phyloP scores from a whole-genome alignment of 2,113 vertebrate species.

The Spilogale gracilis region DNA sequence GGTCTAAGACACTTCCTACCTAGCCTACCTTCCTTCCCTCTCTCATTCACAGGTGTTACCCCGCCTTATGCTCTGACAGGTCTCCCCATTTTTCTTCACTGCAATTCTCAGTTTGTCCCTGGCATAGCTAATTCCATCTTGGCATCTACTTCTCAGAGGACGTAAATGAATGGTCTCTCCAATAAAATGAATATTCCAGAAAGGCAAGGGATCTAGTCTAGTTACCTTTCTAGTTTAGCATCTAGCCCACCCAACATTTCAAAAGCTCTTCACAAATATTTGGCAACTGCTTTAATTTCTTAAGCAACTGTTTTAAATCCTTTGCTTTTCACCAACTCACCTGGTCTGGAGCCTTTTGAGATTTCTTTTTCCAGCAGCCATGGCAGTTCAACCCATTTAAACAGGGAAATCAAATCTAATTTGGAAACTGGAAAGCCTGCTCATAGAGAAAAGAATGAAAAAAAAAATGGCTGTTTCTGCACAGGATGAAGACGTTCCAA shows the following conservation, averaged over 20 bases:
- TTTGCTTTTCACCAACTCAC: slow-evolving; percentile 64
- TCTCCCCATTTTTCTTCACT: neutral
- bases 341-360: slow-evolving; percentile 60
- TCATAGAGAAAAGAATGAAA: slow-evolving; percentile 57
- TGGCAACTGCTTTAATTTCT: neutral
- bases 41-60: neutral
- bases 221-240: neutral
- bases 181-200: neutral
- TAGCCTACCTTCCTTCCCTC: neutral
- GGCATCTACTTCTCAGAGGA: neutral
- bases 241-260: neutral
- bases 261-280: neutral
- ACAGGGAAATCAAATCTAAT: slow-evolving; percentile 77
- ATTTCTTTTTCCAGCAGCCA: slow-evolving; percentile 67
- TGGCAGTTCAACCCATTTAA: slow-evolving; percentile 75
- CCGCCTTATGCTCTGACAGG: neutral
- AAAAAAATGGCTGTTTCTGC: slow-evolving; percentile 5
- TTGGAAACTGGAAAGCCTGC: slow-evolving; percentile 77
- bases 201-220: neutral
- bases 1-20: neutral
- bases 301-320: neutral
- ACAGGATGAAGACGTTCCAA: neutral
- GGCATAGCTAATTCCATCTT: neutral
- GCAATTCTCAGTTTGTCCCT: neutral
- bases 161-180: neutral